Evolutionary conservation across 2,797 vertebrate species (phyloP), one percentile per base, ranked within the genome.

Genomic region (Pseudomugil tenellus): DNA sequence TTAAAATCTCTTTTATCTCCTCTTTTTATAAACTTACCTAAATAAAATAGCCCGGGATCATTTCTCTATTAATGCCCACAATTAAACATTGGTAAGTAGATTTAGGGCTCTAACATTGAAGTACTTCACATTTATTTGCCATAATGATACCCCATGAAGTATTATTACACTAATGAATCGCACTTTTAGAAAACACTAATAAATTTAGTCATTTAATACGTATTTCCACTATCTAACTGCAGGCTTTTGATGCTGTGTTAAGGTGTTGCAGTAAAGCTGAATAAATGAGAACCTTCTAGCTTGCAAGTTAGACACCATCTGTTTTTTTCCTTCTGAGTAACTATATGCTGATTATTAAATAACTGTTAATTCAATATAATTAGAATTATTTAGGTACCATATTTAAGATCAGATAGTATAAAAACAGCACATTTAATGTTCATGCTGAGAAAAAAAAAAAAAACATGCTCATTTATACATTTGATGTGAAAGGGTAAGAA

Each of bases 11-110:
- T 23, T 2, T 60, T 31, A 34, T 26, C 19, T 48, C 13, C 35
- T 48, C 2, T 10, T 49, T 66, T 35, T n/a, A 8, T 41, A 25
- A 49, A 31, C 25, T 23, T 11, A 23, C 28, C 25, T 41, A 25
- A 41, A 58, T 11, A 26, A 34, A 58, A 89, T 84, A 81, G 7
- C 35, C 57, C n/a, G 1, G 55, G 85, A 82, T 79, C 85, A 83
- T 79, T 79, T 65, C 60, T 73, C 70, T 79, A 67, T 83, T 85
- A 87, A 87, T 79, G 73, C 66, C 53, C 59, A 25, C 25, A 58
- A 41, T 58, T 28, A 43, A 34, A 3, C 29, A 55, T 21, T 16
- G 21, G 1, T 49, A 23, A 25, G 11, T 49, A 21, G 21, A 49
- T 49, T 81, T 80, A 78, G 57, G 62, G 52, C 35, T 62, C 14